A percentile compares a stretch with the other conserved stretches of the same genome.
phyloP scores from a whole-genome alignment of 2,797 vertebrate species.

The Chelon auratus region DNA sequence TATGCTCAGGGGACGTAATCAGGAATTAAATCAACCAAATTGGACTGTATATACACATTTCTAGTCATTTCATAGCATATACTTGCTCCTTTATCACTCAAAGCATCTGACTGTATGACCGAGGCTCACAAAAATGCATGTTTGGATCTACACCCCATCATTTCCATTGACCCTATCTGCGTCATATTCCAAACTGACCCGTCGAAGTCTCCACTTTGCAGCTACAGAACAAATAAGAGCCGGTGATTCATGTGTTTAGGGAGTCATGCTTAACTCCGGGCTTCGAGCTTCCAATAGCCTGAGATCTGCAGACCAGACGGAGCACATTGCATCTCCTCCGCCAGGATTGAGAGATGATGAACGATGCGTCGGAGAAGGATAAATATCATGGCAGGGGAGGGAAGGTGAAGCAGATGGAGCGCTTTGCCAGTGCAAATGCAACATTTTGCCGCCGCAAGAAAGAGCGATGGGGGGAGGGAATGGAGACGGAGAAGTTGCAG shows the following conservation, averaged over 20 bases:
- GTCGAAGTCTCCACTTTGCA: slow-evolving; percentile 6
- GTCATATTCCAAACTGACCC: slow-evolving; percentile 35
- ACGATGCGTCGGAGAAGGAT: slow-evolving; percentile 50
- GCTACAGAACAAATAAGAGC: slow-evolving; percentile 53
- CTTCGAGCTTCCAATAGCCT: slow-evolving; percentile 25
- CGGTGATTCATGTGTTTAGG: slow-evolving; percentile 55
- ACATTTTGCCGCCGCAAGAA: slow-evolving; percentile 28
- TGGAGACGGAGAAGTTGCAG: slow-evolving; percentile 20
- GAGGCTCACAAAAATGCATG: slow-evolving; percentile 10
- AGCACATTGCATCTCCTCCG: slow-evolving; percentile 44
- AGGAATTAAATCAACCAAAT: slow-evolving; percentile 20
- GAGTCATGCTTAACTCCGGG: slow-evolving; percentile 41
- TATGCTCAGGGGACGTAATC: not conserved
- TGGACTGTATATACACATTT: not conserved
- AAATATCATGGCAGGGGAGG: slow-evolving; percentile 41
- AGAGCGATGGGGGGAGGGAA: slow-evolving; percentile 6
- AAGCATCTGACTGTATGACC: slow-evolving; percentile 30
- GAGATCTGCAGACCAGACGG: slow-evolving; percentile 54
- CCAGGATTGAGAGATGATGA: slow-evolving; percentile 60
- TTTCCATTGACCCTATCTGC: slow-evolving; percentile 43
- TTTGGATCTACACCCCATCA: slow-evolving; percentile 32
- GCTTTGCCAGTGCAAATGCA: slow-evolving; percentile 21
- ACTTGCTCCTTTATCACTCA: slow-evolving; percentile 27
- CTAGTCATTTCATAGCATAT: not conserved
- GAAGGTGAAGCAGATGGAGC: slow-evolving; percentile 48